Evolutionary conservation across 1,140 invertebrate genomes (phyloP).

Genomic region (Camponotus vicinus): DNA sequence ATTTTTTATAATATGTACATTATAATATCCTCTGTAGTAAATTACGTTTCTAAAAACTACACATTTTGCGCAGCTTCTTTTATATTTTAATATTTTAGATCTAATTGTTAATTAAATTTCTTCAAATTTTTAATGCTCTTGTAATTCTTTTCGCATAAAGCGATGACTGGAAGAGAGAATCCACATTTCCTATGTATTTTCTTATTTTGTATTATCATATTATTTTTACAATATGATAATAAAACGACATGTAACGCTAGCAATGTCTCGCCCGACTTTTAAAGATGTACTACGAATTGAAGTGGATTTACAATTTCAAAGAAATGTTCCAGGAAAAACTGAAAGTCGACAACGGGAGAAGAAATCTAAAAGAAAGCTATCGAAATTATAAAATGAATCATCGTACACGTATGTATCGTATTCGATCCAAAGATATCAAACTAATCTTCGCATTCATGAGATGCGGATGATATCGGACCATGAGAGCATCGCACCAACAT

Average conservation of each 20-base stretch:
- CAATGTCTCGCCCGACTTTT: background rate
- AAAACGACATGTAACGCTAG: background rate
- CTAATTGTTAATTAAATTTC: slow-evolving; percentile 17
- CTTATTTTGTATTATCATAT: background rate
- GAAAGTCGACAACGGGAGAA: background rate
- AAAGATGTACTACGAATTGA: background rate
- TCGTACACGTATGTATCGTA: background rate
- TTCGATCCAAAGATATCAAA: slow-evolving; percentile 1
- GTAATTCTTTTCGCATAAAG: background rate
- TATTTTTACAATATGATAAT: background rate
- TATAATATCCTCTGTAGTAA: background rate
- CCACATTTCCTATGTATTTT: background rate
- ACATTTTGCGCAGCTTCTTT: background rate
- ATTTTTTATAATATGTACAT: no score
- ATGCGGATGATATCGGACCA: background rate
- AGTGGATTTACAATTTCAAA: background rate
- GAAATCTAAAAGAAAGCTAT: background rate
- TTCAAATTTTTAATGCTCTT: background rate
- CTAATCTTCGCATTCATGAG: slow-evolving; percentile 64
- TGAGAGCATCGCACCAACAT: background rate
- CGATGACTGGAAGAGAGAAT: background rate
- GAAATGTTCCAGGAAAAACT: background rate
- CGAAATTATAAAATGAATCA: slow-evolving; percentile 4
- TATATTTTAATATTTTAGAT: background rate
- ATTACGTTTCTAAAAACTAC: background rate